Conservation (phyloP, 2,888 invertebrate species). For the Phasia obesa region DNA sequence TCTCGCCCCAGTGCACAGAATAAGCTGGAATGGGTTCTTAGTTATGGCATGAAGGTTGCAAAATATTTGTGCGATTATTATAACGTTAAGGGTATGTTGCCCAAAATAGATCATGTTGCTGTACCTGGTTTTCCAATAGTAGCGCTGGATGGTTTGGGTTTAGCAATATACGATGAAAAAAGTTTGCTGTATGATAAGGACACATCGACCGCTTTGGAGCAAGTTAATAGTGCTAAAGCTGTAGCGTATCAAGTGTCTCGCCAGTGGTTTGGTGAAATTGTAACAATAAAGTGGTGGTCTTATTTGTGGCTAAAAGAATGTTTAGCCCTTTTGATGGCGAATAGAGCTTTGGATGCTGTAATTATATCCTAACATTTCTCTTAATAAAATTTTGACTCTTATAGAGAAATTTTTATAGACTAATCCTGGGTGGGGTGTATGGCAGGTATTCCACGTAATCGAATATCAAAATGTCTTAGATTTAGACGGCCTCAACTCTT, state of each 20-base stretch:
- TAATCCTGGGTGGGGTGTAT: constrained; percentile 76
- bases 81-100: constrained; percentile 87
- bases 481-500: constrained; percentile 88
- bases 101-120: constrained; percentile 94
- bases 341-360: constrained; percentile 93
- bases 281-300: constrained; percentile 88
- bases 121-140: constrained; percentile 88
- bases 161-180: constrained; percentile 85
- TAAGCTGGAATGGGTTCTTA: constrained; percentile 87
- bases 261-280: constrained; percentile 91
- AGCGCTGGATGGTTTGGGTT: constrained; percentile 95
- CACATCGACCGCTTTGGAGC: constrained; percentile 76
- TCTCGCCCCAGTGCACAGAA: constrained; percentile 77
- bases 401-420: constrained; percentile 80
- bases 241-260: constrained; percentile 86
- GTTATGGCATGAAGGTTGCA: constrained; percentile 88
- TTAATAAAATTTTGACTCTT: neutral
- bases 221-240: constrained; percentile 83
- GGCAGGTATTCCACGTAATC: neutral
- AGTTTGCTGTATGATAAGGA: constrained; percentile 77
- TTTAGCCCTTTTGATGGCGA: constrained; percentile 89
- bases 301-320: constrained; percentile 89
- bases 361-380: neutral
- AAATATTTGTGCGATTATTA: constrained; percentile 88
- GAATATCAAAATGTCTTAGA: constrained; percentile 87